phyloP scores from a whole-genome alignment of 2,113 vertebrate species.

The Eurystomus gularis region DNA sequence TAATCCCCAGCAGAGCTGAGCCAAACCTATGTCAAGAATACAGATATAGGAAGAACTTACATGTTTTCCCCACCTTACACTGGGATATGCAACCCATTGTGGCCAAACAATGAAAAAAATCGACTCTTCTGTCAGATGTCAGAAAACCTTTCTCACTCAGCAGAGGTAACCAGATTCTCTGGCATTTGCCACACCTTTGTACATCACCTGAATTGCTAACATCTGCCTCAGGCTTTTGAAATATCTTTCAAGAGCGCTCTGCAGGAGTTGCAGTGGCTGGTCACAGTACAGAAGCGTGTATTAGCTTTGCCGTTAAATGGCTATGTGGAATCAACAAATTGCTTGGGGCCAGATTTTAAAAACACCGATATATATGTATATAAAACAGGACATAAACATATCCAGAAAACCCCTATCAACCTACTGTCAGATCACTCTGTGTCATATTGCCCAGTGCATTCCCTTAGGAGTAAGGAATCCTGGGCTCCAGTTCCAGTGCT shows the following conservation, averaged over 20 bases:
- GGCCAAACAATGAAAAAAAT: neutral
- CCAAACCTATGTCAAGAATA: neutral
- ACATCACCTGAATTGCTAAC: neutral
- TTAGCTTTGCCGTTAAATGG: neutral
- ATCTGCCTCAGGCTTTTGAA: slow-evolving; percentile 4
- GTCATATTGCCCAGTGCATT: neutral
- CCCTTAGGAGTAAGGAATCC: neutral
- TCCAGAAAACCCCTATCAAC: neutral
- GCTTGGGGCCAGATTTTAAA: neutral
- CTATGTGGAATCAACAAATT: neutral
- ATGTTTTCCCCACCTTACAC: neutral
- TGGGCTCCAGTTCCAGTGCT: neutral
- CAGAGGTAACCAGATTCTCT: neutral
- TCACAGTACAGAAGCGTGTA: neutral
- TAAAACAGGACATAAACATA: neutral
- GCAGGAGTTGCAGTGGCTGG: neutral
- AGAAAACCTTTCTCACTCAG: neutral
- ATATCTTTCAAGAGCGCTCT: neutral
- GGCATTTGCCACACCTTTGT: neutral
- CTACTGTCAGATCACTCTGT: neutral
- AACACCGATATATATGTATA: neutral
- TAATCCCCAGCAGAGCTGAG: neutral
- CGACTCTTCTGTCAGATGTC: neutral
- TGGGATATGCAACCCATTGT: neutral
- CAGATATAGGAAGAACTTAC: neutral